Evolutionary conservation across 2,888 invertebrate genomes (phyloP).

Genomic region (Pocota personata): DNA sequence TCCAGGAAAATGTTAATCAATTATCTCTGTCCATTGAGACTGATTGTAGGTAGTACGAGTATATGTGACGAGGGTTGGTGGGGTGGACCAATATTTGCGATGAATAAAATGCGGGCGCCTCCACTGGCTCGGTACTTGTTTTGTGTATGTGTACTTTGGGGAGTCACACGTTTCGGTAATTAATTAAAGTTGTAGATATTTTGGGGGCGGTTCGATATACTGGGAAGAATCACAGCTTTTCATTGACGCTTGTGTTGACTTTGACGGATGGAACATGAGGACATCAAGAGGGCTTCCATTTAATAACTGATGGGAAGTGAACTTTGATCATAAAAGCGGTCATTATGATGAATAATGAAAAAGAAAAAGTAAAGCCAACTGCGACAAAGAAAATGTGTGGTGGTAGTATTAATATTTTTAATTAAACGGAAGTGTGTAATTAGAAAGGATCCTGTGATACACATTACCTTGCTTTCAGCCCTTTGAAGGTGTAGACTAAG

Average conservation of each 20-base stretch:
- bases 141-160: conserved; percentile 31
- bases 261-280: conserved; percentile 1
- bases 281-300: background rate
- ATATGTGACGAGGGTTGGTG: background rate
- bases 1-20: conserved; percentile 64
- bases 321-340: no score
- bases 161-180: conserved; percentile 54
- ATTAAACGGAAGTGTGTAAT: no score
- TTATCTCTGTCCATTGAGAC: conserved; percentile 41
- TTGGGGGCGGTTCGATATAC: background rate
- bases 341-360: no score
- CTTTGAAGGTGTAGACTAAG: no score
- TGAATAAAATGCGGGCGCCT: conserved; percentile 1
- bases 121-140: background rate
- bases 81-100: conserved; percentile 7
- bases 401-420: no score
- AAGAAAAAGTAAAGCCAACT: no score
- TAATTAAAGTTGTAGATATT: conserved; percentile 51
- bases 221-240: background rate
- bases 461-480: no score
- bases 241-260: conserved; percentile 10
- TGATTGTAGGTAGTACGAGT: no score
- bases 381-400: no score
- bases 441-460: no score
- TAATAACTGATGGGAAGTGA: background rate